Conservation (phyloP, 2,797 vertebrate genomes). For the Semaprochilodus insignis region DNA sequence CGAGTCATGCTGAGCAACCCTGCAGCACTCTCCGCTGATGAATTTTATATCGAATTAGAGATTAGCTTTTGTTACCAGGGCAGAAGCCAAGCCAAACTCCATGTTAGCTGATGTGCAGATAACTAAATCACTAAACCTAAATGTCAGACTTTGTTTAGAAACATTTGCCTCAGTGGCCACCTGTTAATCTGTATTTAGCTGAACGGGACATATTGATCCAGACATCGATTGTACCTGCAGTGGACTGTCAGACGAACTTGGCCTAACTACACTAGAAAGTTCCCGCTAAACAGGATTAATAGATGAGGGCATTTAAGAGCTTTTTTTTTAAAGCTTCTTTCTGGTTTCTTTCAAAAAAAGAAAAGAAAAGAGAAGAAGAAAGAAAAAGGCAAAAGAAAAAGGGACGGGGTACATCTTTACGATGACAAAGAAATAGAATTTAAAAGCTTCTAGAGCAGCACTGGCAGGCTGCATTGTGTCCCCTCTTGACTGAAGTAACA, state of each 20-base stretch:
- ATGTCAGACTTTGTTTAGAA: constrained; percentile 72
- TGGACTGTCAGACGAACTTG: constrained; percentile 52
- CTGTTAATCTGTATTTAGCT: constrained; percentile 59
- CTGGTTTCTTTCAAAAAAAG: constrained; percentile 19
- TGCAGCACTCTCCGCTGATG: constrained; percentile 63
- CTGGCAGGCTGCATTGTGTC: constrained; percentile 8
- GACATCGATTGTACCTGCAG: constrained; percentile 56
- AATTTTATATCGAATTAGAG: constrained; percentile 73
- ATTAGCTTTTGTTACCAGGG: constrained; percentile 69
- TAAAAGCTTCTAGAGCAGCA: constrained; percentile 11
- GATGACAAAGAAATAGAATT: constrained; percentile 34
- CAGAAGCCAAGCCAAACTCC: constrained; percentile 69
- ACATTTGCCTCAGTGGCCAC: constrained; percentile 57
- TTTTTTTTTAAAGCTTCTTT: constrained; percentile 35
- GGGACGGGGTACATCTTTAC: constrained; percentile 14
- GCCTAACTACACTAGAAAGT: constrained; percentile 52
- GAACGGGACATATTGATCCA: constrained; percentile 49
- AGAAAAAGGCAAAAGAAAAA: constrained; percentile 1
- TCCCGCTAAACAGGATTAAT: constrained; percentile 58
- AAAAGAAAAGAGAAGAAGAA: neutral
- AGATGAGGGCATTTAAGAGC: constrained; percentile 9
- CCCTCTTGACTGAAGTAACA: constrained; percentile 16
- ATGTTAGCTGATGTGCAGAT: constrained; percentile 67
- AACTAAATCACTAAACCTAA: constrained; percentile 67
- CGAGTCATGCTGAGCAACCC: constrained; percentile 13